A percentile compares a stretch with the other conserved stretches of the same genome.
Evolutionary conservation across 2,113 vertebrate species (phyloP).

Genomic region (Promerops cafer): DNA sequence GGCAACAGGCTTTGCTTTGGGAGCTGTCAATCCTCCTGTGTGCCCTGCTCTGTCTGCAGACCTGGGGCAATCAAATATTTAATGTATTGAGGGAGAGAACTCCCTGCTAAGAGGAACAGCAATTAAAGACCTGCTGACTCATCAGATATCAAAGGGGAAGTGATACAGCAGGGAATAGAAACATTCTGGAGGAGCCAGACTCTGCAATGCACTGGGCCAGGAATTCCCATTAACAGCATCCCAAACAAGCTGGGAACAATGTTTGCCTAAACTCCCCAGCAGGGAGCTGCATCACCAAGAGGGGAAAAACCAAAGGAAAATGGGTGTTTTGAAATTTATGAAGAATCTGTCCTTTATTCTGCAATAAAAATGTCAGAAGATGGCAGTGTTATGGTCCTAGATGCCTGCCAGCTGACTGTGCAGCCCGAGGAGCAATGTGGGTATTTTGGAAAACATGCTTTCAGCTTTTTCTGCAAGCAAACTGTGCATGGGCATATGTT

Average conservation of each 20-base stretch:
- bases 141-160: slow-evolving; percentile 31
- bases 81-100: neutral
- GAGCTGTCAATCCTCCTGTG: neutral
- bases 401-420: neutral
- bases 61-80: slow-evolving; percentile 40
- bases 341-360: neutral
- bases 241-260: neutral
- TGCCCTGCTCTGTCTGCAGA: neutral
- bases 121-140: slow-evolving; percentile 54
- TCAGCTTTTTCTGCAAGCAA: neutral
- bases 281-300: neutral
- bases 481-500: neutral
- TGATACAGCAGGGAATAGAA: neutral
- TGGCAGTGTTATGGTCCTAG: neutral
- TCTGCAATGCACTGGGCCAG: neutral
- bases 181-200: neutral
- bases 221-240: slow-evolving; percentile 9
- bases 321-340: neutral
- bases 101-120: slow-evolving; percentile 6
- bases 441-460: neutral
- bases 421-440: neutral
- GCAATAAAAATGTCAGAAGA: neutral
- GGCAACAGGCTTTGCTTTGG: neutral
- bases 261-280: neutral
- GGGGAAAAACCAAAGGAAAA: neutral